Conservation (phyloP, 2,888 invertebrate species). For the Lepidocyrtoides sp. region DNA sequence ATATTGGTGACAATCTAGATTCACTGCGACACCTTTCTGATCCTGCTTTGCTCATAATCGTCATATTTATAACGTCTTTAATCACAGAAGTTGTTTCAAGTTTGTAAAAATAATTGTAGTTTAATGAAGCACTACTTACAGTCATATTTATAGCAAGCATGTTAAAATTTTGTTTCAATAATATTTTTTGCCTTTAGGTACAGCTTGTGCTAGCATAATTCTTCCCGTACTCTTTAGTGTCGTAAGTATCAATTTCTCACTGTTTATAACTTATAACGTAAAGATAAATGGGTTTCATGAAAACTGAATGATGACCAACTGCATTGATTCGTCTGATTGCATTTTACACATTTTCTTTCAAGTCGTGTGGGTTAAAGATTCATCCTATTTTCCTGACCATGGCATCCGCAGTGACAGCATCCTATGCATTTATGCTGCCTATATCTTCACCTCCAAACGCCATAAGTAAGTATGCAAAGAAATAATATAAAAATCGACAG, state of each 20-base stretch:
- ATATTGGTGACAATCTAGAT: conserved; percentile 48
- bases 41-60: conserved; percentile 56
- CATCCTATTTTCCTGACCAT: conserved; percentile 97
- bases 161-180: no score
- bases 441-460: conserved; percentile 96
- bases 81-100: conserved; percentile 80
- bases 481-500: no score
- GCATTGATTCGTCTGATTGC: neutral
- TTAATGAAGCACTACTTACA: no score
- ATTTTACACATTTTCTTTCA: conserved; percentile 83
- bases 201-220: conserved; percentile 75
- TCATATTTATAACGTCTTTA: conserved; percentile 70
- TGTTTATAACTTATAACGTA: no score
- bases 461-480: no score
- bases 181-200: no score
- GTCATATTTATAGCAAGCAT: no score
- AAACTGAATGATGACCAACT: no score
- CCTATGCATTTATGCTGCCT: conserved; percentile 91
- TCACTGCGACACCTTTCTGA: conserved; percentile 13
- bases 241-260: no score
- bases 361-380: conserved; percentile 91
- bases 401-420: conserved; percentile 95
- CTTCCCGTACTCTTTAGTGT: conserved; percentile 74
- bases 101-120: no score
- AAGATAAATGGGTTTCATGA: no score